Evolutionary conservation across 2,797 vertebrate species (phyloP).

Genomic region (Siniperca scherzeri): DNA sequence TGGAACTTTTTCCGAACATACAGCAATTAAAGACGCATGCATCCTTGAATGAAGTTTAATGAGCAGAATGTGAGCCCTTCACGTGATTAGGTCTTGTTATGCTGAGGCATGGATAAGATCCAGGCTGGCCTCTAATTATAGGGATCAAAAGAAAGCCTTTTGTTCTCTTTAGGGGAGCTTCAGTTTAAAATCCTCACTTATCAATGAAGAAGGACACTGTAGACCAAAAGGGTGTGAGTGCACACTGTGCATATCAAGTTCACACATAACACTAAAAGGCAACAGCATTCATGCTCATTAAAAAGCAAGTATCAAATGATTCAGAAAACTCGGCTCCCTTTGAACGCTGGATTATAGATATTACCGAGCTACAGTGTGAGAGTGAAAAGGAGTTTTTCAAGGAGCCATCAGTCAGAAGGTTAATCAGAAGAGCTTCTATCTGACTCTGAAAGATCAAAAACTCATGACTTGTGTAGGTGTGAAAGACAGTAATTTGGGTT

Average conservation of each 20-base stretch:
- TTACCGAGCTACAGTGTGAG: constrained; percentile 1
- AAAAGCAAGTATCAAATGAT: constrained; percentile 52
- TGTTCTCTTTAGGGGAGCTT: constrained; percentile 52
- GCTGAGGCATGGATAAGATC: constrained; percentile 25
- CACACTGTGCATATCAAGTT: background rate
- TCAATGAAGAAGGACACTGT: constrained; percentile 35
- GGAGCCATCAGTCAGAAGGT: constrained; percentile 27
- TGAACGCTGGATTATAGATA: constrained; percentile 25
- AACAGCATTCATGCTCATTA: constrained; percentile 51
- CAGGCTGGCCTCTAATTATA: constrained; percentile 56
- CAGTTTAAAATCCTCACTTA: constrained; percentile 55
- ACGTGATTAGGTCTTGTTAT: constrained; percentile 48
- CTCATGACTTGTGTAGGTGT: constrained; percentile 13
- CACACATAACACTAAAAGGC: constrained; percentile 27
- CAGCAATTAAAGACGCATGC: constrained; percentile 38
- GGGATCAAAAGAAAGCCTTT: constrained; percentile 68
- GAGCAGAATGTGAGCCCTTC: constrained; percentile 42
- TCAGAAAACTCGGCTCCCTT: constrained; percentile 19
- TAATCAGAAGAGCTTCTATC: constrained; percentile 17
- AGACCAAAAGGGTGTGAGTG: constrained; percentile 45
- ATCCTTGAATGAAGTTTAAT: constrained; percentile 44
- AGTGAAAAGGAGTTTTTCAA: constrained; percentile 20
- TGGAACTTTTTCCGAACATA: constrained; percentile 6
- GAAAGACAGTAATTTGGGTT: background rate
- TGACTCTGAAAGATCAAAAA: constrained; percentile 20